phyloP scores from a whole-genome alignment of 2,888 invertebrate genomes.

The Aleiodes leptofemur region DNA sequence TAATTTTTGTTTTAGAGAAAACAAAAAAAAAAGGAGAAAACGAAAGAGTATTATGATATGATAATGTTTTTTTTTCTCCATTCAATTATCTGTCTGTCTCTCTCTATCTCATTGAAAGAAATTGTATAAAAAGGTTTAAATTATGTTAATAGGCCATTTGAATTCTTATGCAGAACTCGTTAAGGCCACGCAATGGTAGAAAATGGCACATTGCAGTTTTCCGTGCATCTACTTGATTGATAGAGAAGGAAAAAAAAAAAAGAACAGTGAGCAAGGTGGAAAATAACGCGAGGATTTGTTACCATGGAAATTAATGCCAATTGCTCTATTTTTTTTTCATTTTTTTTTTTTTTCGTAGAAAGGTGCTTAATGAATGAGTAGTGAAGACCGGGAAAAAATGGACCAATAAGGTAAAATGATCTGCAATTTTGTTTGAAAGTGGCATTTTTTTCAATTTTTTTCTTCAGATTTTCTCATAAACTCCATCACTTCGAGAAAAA shows the following conservation, averaged over 20 bases:
- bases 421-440: no score
- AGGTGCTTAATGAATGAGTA: no score
- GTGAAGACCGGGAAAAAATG: no score
- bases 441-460: no score
- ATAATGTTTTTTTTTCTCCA: constrained; percentile 45
- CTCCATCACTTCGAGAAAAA: no score
- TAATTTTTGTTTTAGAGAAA: background rate
- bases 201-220: constrained; percentile 37
- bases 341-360: no score
- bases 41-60: constrained; percentile 33
- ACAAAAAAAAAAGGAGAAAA: no score
- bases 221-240: constrained; percentile 33
- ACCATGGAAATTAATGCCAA: constrained; percentile 38
- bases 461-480: no score
- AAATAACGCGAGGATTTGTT: background rate
- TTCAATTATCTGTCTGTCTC: constrained; percentile 24
- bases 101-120: constrained; percentile 16
- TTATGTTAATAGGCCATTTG: constrained; percentile 36
- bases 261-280: background rate
- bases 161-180: constrained; percentile 39
- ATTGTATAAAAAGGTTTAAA: constrained; percentile 38
- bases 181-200: constrained; percentile 52
- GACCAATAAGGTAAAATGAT: no score
- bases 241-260: constrained; percentile 30
- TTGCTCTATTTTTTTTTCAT: no score